Conservation (phyloP, 1,140 invertebrate species). For the Drosophila teissieri region DNA sequence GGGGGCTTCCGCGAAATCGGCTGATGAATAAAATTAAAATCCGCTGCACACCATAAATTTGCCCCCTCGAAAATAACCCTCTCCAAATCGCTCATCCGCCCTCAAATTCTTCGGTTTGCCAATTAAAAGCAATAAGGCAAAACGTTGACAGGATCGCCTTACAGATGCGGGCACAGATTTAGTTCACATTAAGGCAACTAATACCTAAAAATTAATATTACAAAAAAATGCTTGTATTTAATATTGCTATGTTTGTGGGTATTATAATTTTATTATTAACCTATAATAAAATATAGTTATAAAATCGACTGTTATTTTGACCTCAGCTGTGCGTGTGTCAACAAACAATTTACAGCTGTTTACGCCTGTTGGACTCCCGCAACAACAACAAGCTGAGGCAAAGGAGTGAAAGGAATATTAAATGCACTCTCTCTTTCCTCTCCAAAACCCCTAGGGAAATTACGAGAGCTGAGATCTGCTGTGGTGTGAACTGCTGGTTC, state of each 20-base stretch:
- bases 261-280: background rate
- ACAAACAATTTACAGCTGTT: constrained; percentile 77
- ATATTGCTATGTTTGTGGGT: background rate
- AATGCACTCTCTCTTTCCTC: background rate
- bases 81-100: constrained; percentile 9
- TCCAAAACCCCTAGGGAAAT: background rate
- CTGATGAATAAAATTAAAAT: constrained; percentile 25
- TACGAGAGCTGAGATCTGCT: constrained; percentile 5
- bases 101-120: constrained; percentile 13
- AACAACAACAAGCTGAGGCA: constrained; percentile 15
- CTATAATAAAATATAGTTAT: no score
- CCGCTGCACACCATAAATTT: constrained; percentile 11
- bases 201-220: background rate
- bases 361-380: constrained; percentile 71
- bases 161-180: background rate
- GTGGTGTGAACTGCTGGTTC: constrained; percentile 8
- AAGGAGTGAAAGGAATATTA: background rate
- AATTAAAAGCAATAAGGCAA: constrained; percentile 17
- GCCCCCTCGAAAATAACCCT: background rate
- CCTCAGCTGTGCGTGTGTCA: constrained; percentile 34
- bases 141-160: constrained; percentile 9
- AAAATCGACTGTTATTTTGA: background rate
- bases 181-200: background rate
- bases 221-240: no score
- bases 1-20: constrained; percentile 20